Evolutionary conservation across 1,140 invertebrate genomes (phyloP).

Genomic region (Aphis craccivora): DNA sequence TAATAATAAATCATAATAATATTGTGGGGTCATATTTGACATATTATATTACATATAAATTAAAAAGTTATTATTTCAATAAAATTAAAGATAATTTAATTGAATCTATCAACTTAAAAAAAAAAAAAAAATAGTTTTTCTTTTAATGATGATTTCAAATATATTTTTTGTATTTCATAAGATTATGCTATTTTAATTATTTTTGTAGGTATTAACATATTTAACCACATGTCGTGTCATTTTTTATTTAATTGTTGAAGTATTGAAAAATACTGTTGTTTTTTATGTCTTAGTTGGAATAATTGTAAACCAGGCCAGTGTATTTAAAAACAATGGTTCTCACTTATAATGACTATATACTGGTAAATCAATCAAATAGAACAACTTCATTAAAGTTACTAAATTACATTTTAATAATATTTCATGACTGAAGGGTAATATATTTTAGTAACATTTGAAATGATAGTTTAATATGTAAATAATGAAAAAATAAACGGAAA

Average conservation of each 20-base stretch:
- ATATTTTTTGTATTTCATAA: not conserved
- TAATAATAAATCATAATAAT: not conserved
- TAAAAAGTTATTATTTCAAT: not conserved
- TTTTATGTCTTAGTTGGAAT: not conserved
- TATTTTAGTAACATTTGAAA: not conserved
- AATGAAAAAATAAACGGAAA: not conserved
- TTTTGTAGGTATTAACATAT: not conserved
- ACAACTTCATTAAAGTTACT: not conserved
- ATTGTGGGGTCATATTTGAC: not conserved
- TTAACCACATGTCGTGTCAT: not conserved
- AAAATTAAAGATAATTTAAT: not conserved
- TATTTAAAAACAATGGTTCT: not conserved
- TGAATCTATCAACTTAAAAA: not conserved
- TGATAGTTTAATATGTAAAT: not conserved
- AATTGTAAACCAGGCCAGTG: not conserved
- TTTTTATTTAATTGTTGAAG: not conserved
- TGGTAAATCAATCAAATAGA: not conserved
- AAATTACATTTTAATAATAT: not conserved
- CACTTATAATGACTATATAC: not conserved
- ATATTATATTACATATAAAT: not conserved
- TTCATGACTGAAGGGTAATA: not conserved
- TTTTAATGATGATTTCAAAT: not conserved
- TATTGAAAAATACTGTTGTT: not conserved
- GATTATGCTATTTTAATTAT: not conserved
- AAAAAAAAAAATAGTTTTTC: not conserved